These are phyloP conservation scores for Motacilla alba DNA, from an alignment of 2,113 vertebrate species.

Conservation along the genomic window DNA sequence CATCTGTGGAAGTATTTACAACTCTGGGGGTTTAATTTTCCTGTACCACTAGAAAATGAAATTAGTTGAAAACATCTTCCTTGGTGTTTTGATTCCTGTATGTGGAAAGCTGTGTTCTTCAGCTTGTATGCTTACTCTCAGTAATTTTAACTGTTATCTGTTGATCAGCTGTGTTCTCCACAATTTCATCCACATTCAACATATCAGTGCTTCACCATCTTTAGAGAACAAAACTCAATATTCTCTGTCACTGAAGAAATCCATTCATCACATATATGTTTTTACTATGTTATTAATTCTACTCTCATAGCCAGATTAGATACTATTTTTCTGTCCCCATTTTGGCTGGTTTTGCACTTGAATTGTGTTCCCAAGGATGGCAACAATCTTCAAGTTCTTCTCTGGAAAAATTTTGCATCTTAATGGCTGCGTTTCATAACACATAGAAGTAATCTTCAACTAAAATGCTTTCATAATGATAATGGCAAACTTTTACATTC, in stretches of 20 bases:
- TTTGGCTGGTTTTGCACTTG: constrained; percentile 31
- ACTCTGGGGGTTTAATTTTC: not conserved
- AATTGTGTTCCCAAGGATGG: not conserved
- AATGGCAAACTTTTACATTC: not conserved
- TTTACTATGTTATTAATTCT: not conserved
- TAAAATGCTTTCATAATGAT: not conserved
- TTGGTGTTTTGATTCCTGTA: not conserved
- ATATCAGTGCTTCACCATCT: not conserved
- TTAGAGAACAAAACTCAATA: not conserved
- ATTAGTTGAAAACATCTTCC: not conserved
- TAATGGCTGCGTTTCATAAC: not conserved
- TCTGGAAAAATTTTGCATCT: not conserved
- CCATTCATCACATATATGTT: not conserved
- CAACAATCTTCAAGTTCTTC: not conserved
- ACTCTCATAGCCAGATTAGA: not conserved
- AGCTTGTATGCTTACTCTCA: not conserved
- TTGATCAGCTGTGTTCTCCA: not conserved
- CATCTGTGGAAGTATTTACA: not conserved
- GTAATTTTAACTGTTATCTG: not conserved
- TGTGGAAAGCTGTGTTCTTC: not conserved
- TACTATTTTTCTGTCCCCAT: not conserved
- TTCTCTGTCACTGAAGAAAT: not conserved
- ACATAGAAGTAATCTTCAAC: not conserved
- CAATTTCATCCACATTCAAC: not conserved
- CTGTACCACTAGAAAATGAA: not conserved